Base-by-base conservation (phyloP, 2,888 invertebrate species). In the Anthrax anthrax region DNA sequence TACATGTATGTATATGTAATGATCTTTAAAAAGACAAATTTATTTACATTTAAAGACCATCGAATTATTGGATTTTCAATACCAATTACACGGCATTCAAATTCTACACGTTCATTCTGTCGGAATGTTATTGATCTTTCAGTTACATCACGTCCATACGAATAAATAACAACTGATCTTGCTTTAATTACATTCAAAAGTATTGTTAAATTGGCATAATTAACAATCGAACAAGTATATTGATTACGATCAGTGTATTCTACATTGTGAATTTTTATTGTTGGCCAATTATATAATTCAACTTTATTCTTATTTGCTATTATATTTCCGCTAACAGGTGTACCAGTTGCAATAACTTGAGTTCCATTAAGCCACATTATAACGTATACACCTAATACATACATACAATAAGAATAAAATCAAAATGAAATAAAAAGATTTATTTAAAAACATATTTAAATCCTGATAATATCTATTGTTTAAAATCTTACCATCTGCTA, bases 41-140 rank as follows among this genome's bases (percentile, higher is more conserved):
- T 37, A 34, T 59, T 50, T 55, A 66, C 65, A 54, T 64, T 62
- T 16, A 61, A 52, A 9, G 60, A 62, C 66, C 66, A 66, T 47
- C 60, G 63, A 36, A 63, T 61, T 9, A 54, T 38, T 4, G 19
- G 17, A 18, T 56, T 54, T 38, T 49, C 52, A 38, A 52, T 49
- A 42, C 56, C 54, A 27, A 55, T 57, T 18, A 58, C 56, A 44
- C 55, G 58, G 51, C 66, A 66, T 48, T 60, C 57, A 40, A 65
- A 56, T 46, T 51, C 57, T 51, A 63, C 61, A 47, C 54, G 56
- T 50, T 63, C 65, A 42, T 64, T 64, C 55, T 66, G 60, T 48
- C 57, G 58, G 48, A 60, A 62, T 46, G 60, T 60, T 49, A 65
- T 57, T 50, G 61, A 58, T 5, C 58, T 59, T 52, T 61, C 61